Evolutionary conservation across 2,797 vertebrate genomes (phyloP), one percentile per base, ranked within the genome.

Genomic region (Rhabdophis nuchalis): DNA sequence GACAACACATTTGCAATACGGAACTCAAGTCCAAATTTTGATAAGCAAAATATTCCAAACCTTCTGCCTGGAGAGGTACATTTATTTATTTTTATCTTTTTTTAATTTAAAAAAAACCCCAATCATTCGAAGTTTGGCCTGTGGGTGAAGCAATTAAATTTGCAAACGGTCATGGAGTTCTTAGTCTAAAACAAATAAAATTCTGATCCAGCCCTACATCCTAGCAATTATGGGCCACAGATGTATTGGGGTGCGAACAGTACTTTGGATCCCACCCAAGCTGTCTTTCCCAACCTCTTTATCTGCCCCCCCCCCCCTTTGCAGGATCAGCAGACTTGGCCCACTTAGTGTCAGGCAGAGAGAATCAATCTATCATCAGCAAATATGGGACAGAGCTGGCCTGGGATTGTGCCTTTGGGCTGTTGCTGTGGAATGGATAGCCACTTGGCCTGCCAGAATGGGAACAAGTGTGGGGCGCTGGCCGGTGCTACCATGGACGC

Each of bases 401-500:
- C 52, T 18, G 20, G 50, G 88, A 23, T 72, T 16, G 2, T 56
- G 82, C 5, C 88, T 57, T 68, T 87, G 91, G 88, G 87, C 60
- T 13, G 36, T 10, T 32, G 85, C 93, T 86, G 32, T 86, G 90
- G 90, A 77, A 57, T 11, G 13, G 56, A 87, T 53, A 46, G 86
- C 64, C 85, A 32, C 23, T 53, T 32, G 10, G 0, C 41, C 20
- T 41, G 91, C 88, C 91, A 90, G 88, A 68, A 27, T 2, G 77
- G 18, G 82, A 41, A 41, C 41, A 87, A 87, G 94, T 89, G 82
- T 92, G 93, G 92, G 88, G 89, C 54, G 25, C 36, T 87, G 95
- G 93, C 96, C 6, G 92, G 29, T 94, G 93, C 93, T 90, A 60
- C 93, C 93, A 46, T 88, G 87, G 96, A 96, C 95, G 95, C 95